A percentile compares a stretch with the other conserved stretches of the same genome.
These are phyloP conservation scores for Drosophila orena DNA, from an alignment of 1,140 invertebrate species.

Conservation along the genomic window DNA sequence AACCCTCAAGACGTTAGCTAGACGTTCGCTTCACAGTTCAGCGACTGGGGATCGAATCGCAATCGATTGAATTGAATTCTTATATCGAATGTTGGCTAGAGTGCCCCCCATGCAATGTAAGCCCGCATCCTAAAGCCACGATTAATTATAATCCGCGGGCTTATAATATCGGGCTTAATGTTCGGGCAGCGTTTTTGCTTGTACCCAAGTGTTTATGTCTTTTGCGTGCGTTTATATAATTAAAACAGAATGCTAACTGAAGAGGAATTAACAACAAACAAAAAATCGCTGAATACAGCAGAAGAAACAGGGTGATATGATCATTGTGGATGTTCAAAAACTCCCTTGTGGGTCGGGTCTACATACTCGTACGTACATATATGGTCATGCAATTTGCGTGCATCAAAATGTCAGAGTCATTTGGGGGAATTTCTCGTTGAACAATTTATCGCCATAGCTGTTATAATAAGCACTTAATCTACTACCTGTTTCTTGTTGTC, in stretches of 20 bases:
- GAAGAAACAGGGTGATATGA: background rate
- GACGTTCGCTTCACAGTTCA: background rate
- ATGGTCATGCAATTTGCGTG: conserved; percentile 9
- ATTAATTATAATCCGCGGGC: conserved; percentile 64
- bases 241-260: conserved; percentile 26
- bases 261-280: conserved; percentile 26
- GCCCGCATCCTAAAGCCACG: conserved; percentile 26
- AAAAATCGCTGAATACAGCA: conserved; percentile 8
- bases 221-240: conserved; percentile 50
- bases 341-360: conserved; percentile 17
- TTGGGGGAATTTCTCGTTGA: conserved; percentile 10
- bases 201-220: conserved; percentile 35
- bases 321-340: conserved; percentile 16
- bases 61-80: background rate
- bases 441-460: conserved; percentile 14
- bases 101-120: conserved; percentile 4
- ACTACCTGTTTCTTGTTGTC: conserved; percentile 1
- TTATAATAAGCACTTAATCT: conserved; percentile 12
- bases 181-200: background rate
- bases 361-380: background rate
- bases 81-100: background rate
- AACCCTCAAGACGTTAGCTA: background rate
- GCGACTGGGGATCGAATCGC: background rate
- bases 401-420: conserved; percentile 8
- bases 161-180: conserved; percentile 47